Conservation (phyloP, 2,888 invertebrate genomes). For the Hypercompe scribonia region DNA sequence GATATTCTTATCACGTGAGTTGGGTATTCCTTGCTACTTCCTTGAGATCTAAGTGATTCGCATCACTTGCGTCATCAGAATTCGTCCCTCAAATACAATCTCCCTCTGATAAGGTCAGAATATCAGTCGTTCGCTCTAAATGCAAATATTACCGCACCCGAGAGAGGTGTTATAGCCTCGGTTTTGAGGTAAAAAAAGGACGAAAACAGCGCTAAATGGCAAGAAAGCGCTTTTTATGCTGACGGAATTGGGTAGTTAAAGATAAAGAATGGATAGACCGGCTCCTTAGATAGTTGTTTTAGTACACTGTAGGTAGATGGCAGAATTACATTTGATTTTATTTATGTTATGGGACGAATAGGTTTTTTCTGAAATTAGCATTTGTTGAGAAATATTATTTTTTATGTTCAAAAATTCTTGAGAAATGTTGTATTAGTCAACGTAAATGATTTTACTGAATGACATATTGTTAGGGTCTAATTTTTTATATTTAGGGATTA, state of each 20-base stretch:
- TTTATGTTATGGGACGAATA: constrained; percentile 46
- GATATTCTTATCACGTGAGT: constrained; percentile 58
- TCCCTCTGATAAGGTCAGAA: constrained; percentile 83
- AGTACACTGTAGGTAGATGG: constrained; percentile 52
- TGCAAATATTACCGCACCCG: constrained; percentile 84
- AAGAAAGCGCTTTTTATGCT: constrained; percentile 81
- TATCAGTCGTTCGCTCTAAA: constrained; percentile 85
- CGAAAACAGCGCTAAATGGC: constrained; percentile 82
- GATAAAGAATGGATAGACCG: constrained; percentile 80
- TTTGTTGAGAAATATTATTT: constrained; percentile 34
- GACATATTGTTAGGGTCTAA: neutral
- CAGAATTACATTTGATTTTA: constrained; percentile 52
- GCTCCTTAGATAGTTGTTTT: constrained; percentile 65
- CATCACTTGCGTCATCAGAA: constrained; percentile 73
- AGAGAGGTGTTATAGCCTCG: constrained; percentile 82
- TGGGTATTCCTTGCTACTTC: constrained; percentile 46
- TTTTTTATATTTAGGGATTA: too few species aligned
- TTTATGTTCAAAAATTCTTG: constrained; percentile 28
- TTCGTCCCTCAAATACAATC: constrained; percentile 81
- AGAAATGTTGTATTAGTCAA: constrained; percentile 13
- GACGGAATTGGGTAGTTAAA: constrained; percentile 79
- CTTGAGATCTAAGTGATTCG: constrained; percentile 59
- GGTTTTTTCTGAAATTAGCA: constrained; percentile 30
- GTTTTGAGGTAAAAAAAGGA: constrained; percentile 83
- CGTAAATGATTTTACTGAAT: neutral